Evolutionary conservation across 1,140 invertebrate species (phyloP), one percentile per base, ranked within the genome.

Genomic region (Panagrolaimus sp.): DNA sequence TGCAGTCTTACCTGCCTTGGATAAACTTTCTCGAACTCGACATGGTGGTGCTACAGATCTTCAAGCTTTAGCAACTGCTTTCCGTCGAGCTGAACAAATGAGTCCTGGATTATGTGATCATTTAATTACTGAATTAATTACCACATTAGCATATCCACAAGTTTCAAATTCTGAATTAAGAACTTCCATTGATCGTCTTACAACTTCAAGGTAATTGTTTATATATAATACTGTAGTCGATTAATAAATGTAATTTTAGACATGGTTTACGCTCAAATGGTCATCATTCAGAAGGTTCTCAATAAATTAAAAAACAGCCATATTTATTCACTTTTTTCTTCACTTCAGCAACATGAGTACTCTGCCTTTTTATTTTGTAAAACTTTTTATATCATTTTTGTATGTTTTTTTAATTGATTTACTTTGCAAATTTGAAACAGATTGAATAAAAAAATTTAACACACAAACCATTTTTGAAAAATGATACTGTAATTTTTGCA

Each of bases 91-190:
- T 0, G 80, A 82, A 71, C 21, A 44, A 38, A 67, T 69, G 7
- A 74, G 75, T 62, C 80, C 80, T 1, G 80, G 80, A 6, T 58
- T 82, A 17, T 83, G 81, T 65, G 80, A 82, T 68, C 69, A 81
- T 43, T 52, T 82, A 10, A 47, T 82, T 15, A 76, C 76, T 9
- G 80, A 82, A 68, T 52, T 82, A 38, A 26, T 82, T 17, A 73
- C 77, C n/a, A 76, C 74, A 38, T 21, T 82, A 38, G 74, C 80
- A n/a, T 63, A 72, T 66, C 79, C 80, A 6, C 73, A 76, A 17
- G 48, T 73, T 15, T 68, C 67, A 21, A 69, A 73, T 44, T 65
- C 43, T 6, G 74, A 80, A 43, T 17, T 80, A 3, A 77, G 73
- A 55, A 52, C 46, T 24, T 78, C 72, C 12, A 75, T 78, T 55